Percentiles rank a stretch among this genome's conserved stretches.
Evolutionary conservation across 2,797 vertebrate genomes (phyloP).

Genomic region (Enteromius unitaeniatus): DNA sequence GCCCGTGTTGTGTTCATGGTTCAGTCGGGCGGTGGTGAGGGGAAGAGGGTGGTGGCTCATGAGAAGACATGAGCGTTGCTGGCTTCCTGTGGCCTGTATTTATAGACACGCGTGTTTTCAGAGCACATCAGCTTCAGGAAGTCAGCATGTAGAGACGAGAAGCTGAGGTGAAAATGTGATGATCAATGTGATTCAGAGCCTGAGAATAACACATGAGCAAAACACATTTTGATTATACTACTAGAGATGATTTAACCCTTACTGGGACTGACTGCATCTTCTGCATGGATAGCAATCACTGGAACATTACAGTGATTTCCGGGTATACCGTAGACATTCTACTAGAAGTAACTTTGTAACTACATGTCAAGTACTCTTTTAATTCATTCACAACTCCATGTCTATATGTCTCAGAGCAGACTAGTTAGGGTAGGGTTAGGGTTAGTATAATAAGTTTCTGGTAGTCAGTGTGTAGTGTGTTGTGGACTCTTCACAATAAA

Average conservation of each 20-base stretch:
- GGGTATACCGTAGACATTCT: too few relatives aligned
- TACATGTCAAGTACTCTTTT: too few relatives aligned
- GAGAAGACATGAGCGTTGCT: slow-evolving; percentile 31
- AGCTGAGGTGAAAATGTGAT: slow-evolving; percentile 32
- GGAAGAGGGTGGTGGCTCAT: slow-evolving; percentile 8
- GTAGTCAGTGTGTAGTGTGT: too few relatives aligned
- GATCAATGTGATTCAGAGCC: slow-evolving; percentile 26
- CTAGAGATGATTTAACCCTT: neutral
- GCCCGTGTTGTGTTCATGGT: neutral
- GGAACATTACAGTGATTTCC: neutral
- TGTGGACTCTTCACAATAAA: too few relatives aligned
- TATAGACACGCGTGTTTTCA: slow-evolving; percentile 40
- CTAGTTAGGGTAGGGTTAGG: too few relatives aligned
- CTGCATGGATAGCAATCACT: neutral
- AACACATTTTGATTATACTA: neutral
- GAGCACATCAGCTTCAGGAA: slow-evolving; percentile 50
- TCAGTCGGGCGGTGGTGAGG: neutral
- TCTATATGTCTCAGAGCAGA: too few relatives aligned
- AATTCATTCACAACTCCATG: too few relatives aligned
- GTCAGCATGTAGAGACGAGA: slow-evolving; percentile 30
- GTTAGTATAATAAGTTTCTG: too few relatives aligned
- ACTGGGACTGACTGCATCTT: neutral
- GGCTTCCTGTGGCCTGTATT: slow-evolving; percentile 50
- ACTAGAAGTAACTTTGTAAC: too few relatives aligned
- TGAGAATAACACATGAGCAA: neutral